Evolutionary conservation across 2,888 invertebrate species (phyloP).

Genomic region (Volucella bombylans): DNA sequence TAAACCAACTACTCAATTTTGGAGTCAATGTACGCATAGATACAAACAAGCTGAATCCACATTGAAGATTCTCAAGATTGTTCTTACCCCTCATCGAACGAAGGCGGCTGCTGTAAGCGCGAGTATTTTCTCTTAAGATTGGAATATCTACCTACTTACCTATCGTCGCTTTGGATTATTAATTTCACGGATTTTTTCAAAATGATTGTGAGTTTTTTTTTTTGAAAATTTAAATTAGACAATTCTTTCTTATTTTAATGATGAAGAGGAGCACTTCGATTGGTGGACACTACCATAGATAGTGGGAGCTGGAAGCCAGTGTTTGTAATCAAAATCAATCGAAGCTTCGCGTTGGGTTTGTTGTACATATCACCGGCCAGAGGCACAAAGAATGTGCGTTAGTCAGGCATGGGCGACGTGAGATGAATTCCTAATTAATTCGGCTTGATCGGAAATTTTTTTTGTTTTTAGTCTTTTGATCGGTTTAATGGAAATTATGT

Average conservation of each 20-base stretch:
- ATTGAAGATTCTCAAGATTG: slow-evolving; percentile 6
- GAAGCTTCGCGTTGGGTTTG: background rate
- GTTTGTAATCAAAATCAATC: slow-evolving; percentile 14
- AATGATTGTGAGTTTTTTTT: slow-evolving; percentile 34
- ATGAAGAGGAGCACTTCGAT: background rate
- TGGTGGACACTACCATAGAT: too few relatives aligned
- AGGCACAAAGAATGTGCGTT: slow-evolving; percentile 47
- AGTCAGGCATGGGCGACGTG: slow-evolving; percentile 17
- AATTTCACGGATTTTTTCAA: slow-evolving; percentile 9
- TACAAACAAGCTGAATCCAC: background rate
- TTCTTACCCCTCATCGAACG: background rate
- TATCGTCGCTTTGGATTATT: slow-evolving; percentile 41
- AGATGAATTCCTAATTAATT: slow-evolving; percentile 57
- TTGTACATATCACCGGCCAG: too few relatives aligned
- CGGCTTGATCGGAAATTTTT: slow-evolving; percentile 7
- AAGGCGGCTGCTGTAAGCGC: background rate
- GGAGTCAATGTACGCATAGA: slow-evolving; percentile 67
- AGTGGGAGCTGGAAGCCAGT: background rate
- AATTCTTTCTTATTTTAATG: background rate
- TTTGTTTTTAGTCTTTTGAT: slow-evolving; percentile 20
- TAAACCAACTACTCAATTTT: slow-evolving; percentile 29
- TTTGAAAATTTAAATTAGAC: slow-evolving; percentile 10
- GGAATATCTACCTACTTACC: slow-evolving; percentile 23
- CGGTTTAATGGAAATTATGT: slow-evolving; percentile 57
- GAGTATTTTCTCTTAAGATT: slow-evolving; percentile 19